A percentile compares a stretch with the other conserved stretches of the same genome.
These are phyloP conservation scores for Epistrophe grossulariae DNA, from an alignment of 2,888 invertebrate genomes.

Conservation along the genomic window DNA sequence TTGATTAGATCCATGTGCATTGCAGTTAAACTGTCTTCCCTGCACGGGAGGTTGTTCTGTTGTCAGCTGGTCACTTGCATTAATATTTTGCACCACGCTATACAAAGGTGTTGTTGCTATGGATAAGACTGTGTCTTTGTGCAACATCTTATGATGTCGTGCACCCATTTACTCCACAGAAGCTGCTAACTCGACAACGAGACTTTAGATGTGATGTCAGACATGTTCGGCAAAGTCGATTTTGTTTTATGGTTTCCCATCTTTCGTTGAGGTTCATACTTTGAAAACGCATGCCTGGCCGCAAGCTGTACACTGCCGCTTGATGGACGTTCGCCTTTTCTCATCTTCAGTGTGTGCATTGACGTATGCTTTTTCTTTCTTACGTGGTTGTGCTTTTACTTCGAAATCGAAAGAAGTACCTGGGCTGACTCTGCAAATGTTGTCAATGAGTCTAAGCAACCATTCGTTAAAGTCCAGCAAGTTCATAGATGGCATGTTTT, in stretches of 20 bases:
- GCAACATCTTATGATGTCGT: conserved; percentile 39
- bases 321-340: background rate
- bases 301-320: background rate
- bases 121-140: background rate
- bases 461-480: conserved; percentile 19
- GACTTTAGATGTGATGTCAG: conserved; percentile 17
- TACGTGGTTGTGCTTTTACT: background rate
- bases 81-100: background rate
- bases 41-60: background rate
- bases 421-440: background rate
- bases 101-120: background rate
- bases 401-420: background rate
- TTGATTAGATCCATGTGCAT: background rate
- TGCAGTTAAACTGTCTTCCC: background rate
- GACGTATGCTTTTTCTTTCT: background rate
- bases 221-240: conserved; percentile 28
- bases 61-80: background rate
- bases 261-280: background rate
- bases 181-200: background rate
- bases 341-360: conserved; percentile 10
- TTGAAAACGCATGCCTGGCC: conserved; percentile 9
- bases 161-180: conserved; percentile 39
- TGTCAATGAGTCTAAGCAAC: background rate
- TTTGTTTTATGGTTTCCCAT: conserved; percentile 35
- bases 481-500: background rate